Percentiles rank a stretch among this genome's conserved stretches.
Conservation (phyloP, 2,113 vertebrate species). For the Poeciliopsis turrubarensis region DNA sequence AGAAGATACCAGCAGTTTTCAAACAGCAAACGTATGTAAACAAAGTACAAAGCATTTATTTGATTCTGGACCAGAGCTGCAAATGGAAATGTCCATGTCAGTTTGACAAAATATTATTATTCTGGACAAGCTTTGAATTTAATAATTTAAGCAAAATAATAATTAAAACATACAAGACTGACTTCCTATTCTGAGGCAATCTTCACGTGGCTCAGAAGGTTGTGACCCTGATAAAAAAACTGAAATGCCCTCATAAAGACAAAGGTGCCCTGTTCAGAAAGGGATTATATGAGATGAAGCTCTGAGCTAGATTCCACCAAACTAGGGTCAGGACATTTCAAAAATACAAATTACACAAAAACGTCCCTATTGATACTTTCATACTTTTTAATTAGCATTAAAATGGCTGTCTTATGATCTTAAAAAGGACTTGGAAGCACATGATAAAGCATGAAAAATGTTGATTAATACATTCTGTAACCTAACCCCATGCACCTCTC, state of each 20-base stretch:
- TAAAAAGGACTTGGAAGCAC: conserved; percentile 11
- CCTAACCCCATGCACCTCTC: not conserved
- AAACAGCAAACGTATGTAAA: too few relatives aligned
- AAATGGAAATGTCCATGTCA: too few relatives aligned
- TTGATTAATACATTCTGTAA: not conserved
- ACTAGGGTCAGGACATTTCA: conserved; percentile 9
- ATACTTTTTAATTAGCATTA: not conserved
- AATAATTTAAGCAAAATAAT: conserved; percentile 60
- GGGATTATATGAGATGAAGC: not conserved
- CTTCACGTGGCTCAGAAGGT: conserved; percentile 50
- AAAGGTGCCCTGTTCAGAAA: conserved; percentile 23
- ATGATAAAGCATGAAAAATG: conserved; percentile 1
- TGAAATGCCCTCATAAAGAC: conserved; percentile 20
- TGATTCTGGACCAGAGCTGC: too few relatives aligned
- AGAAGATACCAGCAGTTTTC: too few relatives aligned
- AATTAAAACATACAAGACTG: conserved; percentile 14
- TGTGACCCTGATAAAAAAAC: conserved; percentile 54
- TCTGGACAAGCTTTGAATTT: conserved; percentile 35
- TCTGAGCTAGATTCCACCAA: conserved; percentile 4
- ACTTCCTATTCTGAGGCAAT: conserved; percentile 11
- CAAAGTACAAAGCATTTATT: too few relatives aligned
- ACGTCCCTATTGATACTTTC: not conserved
- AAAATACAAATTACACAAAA: not conserved
- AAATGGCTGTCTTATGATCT: conserved; percentile 14
- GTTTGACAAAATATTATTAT: too few relatives aligned